Evolutionary conservation across 1,140 invertebrate species (phyloP).

Genomic region (Centruroides sculpturatus): DNA sequence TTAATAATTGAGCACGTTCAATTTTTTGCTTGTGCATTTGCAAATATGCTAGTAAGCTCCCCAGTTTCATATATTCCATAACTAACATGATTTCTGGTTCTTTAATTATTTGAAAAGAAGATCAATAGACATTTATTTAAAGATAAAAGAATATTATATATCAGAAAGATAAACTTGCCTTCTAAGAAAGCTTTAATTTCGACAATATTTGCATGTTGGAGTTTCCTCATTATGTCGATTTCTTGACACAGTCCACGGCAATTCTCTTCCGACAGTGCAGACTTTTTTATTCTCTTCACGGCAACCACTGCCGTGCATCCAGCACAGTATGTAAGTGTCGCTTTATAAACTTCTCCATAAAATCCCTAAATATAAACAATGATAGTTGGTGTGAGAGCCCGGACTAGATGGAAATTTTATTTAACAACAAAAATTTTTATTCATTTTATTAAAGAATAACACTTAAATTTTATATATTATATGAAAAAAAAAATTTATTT

Average conservation of each 20-base stretch:
- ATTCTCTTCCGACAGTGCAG: constrained; percentile 11
- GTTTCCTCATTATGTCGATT: constrained; percentile 59
- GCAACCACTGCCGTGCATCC: constrained; percentile 41
- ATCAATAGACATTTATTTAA: no score
- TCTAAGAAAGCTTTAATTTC: constrained; percentile 64
- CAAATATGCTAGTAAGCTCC: constrained; percentile 63
- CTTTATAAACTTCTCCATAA: constrained; percentile 55
- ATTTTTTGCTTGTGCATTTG: constrained; percentile 34
- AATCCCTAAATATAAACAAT: constrained; percentile 36
- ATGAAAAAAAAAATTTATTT: no score
- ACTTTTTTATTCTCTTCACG: constrained; percentile 49
- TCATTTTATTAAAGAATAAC: background rate
- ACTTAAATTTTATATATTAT: background rate
- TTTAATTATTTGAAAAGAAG: background rate
- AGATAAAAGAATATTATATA: background rate
- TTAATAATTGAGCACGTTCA: constrained; percentile 41
- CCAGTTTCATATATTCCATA: constrained; percentile 73
- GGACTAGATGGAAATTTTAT: no score
- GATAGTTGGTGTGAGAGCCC: background rate
- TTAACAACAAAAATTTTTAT: no score
- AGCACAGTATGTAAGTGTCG: constrained; percentile 38
- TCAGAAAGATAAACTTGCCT: constrained; percentile 8
- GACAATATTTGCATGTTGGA: constrained; percentile 74
- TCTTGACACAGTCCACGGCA: constrained; percentile 30
- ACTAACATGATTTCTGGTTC: constrained; percentile 40